Conservation (phyloP, 2,888 invertebrate genomes). For the Cerastis rubricosa region DNA sequence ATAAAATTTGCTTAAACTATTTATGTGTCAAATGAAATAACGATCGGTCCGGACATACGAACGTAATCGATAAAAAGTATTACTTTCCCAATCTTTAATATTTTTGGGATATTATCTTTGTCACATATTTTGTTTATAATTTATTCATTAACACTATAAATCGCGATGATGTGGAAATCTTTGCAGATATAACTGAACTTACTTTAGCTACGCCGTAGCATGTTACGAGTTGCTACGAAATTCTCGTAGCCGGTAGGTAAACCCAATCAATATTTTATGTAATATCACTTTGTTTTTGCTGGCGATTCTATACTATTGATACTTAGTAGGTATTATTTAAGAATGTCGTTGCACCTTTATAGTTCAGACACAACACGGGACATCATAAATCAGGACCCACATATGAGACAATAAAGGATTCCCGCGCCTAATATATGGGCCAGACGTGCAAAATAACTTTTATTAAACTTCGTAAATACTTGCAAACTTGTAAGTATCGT, state of each 20-base stretch:
- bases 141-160: too few relatives aligned
- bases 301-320: not conserved
- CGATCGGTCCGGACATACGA: not conserved
- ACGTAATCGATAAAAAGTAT: not conserved
- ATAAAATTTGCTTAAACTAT: not conserved
- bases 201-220: constrained; percentile 1
- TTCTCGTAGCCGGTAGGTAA: not conserved
- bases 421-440: constrained; percentile 23
- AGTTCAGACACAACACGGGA: constrained; percentile 4
- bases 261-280: not conserved
- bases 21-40: not conserved
- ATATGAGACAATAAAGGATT: constrained; percentile 28
- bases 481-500: constrained; percentile 5
- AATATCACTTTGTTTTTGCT: not conserved
- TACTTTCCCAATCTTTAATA: too few relatives aligned
- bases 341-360: not conserved
- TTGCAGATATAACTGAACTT: not conserved
- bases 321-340: not conserved
- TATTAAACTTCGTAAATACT: constrained; percentile 28
- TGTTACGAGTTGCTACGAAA: constrained; percentile 3
- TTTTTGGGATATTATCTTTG: too few relatives aligned
- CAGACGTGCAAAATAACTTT: constrained; percentile 40
- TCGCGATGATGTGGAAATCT: too few relatives aligned
- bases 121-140: too few relatives aligned
- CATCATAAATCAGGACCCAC: constrained; percentile 37